Evolutionary conservation across 2,888 invertebrate genomes (phyloP).

Genomic region (Drosophila mettleri): DNA sequence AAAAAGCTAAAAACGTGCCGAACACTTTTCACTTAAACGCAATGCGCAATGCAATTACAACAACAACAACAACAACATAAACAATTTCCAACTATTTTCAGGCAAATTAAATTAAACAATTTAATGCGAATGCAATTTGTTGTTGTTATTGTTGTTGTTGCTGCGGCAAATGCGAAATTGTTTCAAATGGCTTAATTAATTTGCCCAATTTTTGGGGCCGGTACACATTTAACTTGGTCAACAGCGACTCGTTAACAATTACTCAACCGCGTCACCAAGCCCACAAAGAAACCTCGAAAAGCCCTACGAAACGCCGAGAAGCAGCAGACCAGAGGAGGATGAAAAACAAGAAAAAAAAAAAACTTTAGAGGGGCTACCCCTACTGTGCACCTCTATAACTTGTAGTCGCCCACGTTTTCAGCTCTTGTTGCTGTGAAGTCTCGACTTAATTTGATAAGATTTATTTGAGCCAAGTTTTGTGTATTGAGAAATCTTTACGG

Average conservation of each 20-base stretch:
- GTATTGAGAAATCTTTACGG: slow-evolving; percentile 58
- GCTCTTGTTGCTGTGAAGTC: slow-evolving; percentile 52
- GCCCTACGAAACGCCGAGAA: slow-evolving; percentile 49
- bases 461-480: slow-evolving; percentile 72
- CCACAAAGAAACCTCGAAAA: slow-evolving; percentile 58
- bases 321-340: slow-evolving; percentile 7
- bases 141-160: background rate
- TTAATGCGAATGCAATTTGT: slow-evolving; percentile 75
- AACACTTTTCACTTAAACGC: slow-evolving; percentile 62
- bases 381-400: slow-evolving; percentile 50
- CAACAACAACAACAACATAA: slow-evolving; percentile 34
- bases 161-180: slow-evolving; percentile 62
- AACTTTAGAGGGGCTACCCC: slow-evolving; percentile 26
- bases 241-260: slow-evolving; percentile 63
- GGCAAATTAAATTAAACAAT: slow-evolving; percentile 77
- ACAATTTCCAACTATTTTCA: slow-evolving; percentile 57
- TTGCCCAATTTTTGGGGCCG: slow-evolving; percentile 71
- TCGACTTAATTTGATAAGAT: slow-evolving; percentile 80
- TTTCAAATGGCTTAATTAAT: slow-evolving; percentile 78
- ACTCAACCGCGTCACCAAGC: slow-evolving; percentile 57
- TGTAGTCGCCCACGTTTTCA: slow-evolving; percentile 60
- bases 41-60: slow-evolving; percentile 53
- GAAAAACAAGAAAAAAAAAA: slow-evolving; percentile 1
- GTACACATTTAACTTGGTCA: slow-evolving; percentile 62
- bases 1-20: slow-evolving; percentile 47